Percentiles rank a stretch among this genome's conserved stretches.
These are phyloP conservation scores for Sclerodermus sp. DNA, from an alignment of 2,888 invertebrate species.

Conservation along the genomic window DNA sequence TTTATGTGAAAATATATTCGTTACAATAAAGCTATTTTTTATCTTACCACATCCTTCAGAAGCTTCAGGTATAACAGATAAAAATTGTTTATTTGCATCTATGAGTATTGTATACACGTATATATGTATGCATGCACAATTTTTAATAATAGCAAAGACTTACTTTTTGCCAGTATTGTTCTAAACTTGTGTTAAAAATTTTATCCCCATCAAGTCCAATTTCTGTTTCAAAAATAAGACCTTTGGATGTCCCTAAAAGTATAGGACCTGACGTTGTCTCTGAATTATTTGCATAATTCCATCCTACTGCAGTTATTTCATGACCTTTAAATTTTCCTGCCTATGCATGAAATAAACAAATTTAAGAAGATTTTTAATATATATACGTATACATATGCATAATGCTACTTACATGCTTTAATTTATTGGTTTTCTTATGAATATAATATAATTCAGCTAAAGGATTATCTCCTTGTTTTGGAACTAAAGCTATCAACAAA, in stretches of 20 bases:
- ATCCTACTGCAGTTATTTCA: conserved; percentile 88
- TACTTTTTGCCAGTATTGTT: conserved; percentile 87
- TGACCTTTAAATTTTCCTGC: conserved; percentile 70
- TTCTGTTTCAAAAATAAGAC: conserved; percentile 88
- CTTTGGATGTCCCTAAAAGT: conserved; percentile 86
- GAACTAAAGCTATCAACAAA: conserved; percentile 73
- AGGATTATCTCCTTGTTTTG: conserved; percentile 62
- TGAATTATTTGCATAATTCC: conserved; percentile 76
- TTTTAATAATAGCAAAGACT: conserved; percentile 16
- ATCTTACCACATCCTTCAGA: too few relatives aligned
- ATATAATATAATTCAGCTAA: conserved; percentile 80
- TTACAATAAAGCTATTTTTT: too few relatives aligned
- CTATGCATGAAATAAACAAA: conserved; percentile 43
- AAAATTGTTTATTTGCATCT: not conserved
- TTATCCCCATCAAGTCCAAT: conserved; percentile 80
- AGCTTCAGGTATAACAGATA: too few relatives aligned
- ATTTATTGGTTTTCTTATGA: conserved; percentile 74
- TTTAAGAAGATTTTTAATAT: not conserved
- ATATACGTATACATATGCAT: not conserved
- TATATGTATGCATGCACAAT: not conserved
- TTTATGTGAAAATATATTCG: too few relatives aligned
- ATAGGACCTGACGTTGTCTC: conserved; percentile 79
- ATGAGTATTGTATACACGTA: conserved; percentile 3
- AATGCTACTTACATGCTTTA: conserved; percentile 64
- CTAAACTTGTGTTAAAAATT: conserved; percentile 73